Base-by-base conservation (phyloP, 2,113 vertebrate genomes). In the Cyanistes caeruleus region DNA sequence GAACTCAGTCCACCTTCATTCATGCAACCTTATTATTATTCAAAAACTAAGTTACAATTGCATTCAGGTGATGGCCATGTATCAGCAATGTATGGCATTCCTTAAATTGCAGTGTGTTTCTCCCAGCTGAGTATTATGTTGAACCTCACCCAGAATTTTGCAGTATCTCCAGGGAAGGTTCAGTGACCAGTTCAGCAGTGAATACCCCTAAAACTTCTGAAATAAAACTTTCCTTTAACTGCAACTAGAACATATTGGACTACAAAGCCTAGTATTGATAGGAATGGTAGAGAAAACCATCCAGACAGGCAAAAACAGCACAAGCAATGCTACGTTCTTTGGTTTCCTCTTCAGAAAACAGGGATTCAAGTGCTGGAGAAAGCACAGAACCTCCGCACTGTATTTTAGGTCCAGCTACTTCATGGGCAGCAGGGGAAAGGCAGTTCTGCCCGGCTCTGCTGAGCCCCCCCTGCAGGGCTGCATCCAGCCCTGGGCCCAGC, bases 391-490 rank as follows among this genome's bases (percentile, higher is more conserved):
- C 12, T 63, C 62, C 46, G 21, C 13, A 37, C 7, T 27, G 41
- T 25, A 3, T 52, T 56, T 35, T 13, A 41, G 7, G 16, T 6
- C 27, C n/a, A 65, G 21, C 39, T 31, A 12, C 20, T 70, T 62
- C 2, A 5, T 20, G 23, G 59, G 15, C 52, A 59, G 44, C 33
- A 58, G 23, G 52, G 10, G 8, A 33, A 8, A 12, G 15, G 37
- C 0, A 1, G 15, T 43, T 64, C n/a, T 56, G n/a, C 41, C 0
- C 15, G 1, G 0, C 15, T 33, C n/a, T 41, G 48, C 74, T 62
- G 56, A 48, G 41, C 5, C 3, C 10, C 19, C 39, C 15, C 48
- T 62, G 48, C 55, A 39, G 84, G 20, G 48, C 56, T 55, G 64
- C 74, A 22, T 3, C 48, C 64, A 70, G n/a, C 28, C 3, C 55